Conservation (phyloP, 2,888 invertebrate genomes). For the Tiliacea citrago region DNA sequence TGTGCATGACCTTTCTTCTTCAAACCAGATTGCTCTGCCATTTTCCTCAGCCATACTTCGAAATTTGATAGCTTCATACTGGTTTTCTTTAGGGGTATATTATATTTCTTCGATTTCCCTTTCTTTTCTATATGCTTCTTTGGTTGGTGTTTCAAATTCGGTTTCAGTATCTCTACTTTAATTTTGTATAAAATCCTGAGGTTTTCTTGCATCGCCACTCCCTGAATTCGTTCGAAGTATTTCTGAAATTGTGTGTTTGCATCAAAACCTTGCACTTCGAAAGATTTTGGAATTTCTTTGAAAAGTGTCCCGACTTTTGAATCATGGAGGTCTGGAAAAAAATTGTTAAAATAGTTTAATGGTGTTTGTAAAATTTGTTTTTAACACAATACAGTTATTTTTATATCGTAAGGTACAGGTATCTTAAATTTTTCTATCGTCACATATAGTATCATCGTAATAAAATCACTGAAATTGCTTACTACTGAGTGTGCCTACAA, state of each 20-base stretch:
- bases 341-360: no score
- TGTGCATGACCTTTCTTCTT: slow-evolving; percentile 60
- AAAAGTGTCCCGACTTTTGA: slow-evolving; percentile 68
- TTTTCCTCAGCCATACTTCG: slow-evolving; percentile 79
- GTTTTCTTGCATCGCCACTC: slow-evolving; percentile 76
- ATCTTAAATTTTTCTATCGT: background rate
- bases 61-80: slow-evolving; percentile 85
- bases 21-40: slow-evolving; percentile 73
- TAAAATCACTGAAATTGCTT: background rate
- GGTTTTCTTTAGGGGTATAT: slow-evolving; percentile 83
- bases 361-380: no score
- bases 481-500: background rate
- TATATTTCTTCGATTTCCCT: slow-evolving; percentile 80
- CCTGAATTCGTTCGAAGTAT: slow-evolving; percentile 76
- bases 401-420: no score
- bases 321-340: slow-evolving; percentile 67
- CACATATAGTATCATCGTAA: background rate
- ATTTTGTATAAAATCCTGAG: slow-evolving; percentile 78
- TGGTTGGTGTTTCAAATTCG: slow-evolving; percentile 46
- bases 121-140: slow-evolving; percentile 69
- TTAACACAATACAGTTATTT: no score
- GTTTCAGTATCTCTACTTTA: slow-evolving; percentile 75
- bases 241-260: slow-evolving; percentile 75
- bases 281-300: slow-evolving; percentile 78
- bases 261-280: slow-evolving; percentile 76